These are phyloP conservation scores for Peromyscus polionotus DNA, from an alignment of 2,113 vertebrate species.

Conservation along the genomic window DNA sequence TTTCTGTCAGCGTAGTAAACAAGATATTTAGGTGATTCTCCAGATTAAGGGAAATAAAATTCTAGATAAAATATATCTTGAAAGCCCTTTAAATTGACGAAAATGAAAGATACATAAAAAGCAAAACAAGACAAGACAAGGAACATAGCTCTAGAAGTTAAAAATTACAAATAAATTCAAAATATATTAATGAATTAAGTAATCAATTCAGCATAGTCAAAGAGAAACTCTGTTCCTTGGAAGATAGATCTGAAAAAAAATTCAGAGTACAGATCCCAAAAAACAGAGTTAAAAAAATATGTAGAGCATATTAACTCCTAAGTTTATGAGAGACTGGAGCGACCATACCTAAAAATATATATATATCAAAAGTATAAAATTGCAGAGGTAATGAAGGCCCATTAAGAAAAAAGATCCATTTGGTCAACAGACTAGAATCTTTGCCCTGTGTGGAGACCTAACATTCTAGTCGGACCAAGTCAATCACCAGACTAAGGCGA, in stretches of 20 bases:
- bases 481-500: not conserved
- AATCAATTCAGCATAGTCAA: not conserved
- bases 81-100: not conserved
- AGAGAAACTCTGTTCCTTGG: not conserved
- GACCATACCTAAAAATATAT: not conserved
- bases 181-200: not conserved
- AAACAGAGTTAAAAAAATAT: not conserved
- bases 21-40: not conserved
- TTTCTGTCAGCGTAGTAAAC: constrained; percentile 30
- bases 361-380: not conserved
- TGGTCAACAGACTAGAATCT: not conserved
- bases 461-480: not conserved
- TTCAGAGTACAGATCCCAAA: not conserved
- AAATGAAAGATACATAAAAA: not conserved
- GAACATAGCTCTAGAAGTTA: not conserved
- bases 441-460: not conserved
- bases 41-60: constrained; percentile 24
- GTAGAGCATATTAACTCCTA: not conserved
- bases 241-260: not conserved
- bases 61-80: constrained; percentile 34
- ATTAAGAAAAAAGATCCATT: not conserved
- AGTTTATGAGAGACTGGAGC: not conserved
- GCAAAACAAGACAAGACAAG: not conserved
- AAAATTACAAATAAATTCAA: not conserved
- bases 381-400: not conserved